phyloP scores from a whole-genome alignment of 1,140 invertebrate species.

The Euschistus heros region DNA sequence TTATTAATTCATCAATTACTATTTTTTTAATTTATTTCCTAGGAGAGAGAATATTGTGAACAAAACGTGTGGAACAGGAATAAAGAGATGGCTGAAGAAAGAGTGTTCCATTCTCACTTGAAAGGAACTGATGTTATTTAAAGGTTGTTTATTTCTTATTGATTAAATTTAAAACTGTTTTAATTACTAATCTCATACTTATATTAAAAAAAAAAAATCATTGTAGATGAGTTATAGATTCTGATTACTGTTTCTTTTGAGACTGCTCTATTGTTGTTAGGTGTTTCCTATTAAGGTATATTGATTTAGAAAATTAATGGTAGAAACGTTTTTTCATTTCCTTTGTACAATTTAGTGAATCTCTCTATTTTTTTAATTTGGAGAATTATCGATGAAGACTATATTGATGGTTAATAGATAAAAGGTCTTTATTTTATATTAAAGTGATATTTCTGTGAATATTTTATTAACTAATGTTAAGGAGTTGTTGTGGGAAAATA shows the following conservation, averaged over 20 bases:
- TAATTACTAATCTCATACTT: not conserved
- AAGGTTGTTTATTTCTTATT: not conserved
- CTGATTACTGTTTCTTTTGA: not conserved
- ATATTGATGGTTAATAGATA: no score
- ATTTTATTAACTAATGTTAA: not conserved
- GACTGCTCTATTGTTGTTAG: not conserved
- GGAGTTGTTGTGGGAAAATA: not conserved
- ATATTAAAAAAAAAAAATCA: not conserved
- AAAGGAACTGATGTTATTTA: conserved; percentile 23
- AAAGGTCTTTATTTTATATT: not conserved
- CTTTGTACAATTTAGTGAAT: not conserved
- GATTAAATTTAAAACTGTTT: not conserved
- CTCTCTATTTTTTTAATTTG: no score
- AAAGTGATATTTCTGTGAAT: not conserved
- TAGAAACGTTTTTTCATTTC: not conserved
- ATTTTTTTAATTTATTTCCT: conserved; percentile 30
- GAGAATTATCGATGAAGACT: no score
- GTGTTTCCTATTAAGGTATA: not conserved
- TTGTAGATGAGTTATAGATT: not conserved
- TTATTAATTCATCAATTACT: not conserved
- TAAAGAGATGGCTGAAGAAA: conserved; percentile 15
- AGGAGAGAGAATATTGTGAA: conserved; percentile 41
- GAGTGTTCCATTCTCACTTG: conserved; percentile 12
- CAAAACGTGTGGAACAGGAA: conserved; percentile 37
- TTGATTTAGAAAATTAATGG: not conserved